Base-by-base conservation (phyloP, 2,888 invertebrate species). In the Xanthorhoe designata region DNA sequence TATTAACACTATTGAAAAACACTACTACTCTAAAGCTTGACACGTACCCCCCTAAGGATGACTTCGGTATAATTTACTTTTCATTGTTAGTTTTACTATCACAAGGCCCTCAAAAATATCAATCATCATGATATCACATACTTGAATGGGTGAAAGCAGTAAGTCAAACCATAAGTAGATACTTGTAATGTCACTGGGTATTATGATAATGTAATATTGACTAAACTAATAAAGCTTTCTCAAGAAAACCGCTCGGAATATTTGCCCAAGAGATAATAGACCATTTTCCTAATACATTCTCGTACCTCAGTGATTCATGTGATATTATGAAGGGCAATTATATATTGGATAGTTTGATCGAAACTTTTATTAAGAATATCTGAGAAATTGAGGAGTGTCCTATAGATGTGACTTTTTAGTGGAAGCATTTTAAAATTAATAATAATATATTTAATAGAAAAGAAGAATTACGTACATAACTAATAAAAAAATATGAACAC, bases 161-260 rank as follows among this genome's bases (percentile, higher is more conserved):
- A 13, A 42, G 42, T 56, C 38, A 56, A 42, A 56, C 19, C 38
- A 49, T 55, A 55, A 55, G 18, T 47, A 51, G 24, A 13, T 24
- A 63, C 56, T 63, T 56, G 19, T 60, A 56, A 53, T 61, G 57
- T 57, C 61, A 56, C 17, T 19, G 49, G 49, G 60, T 53, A 64
- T 68, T 61, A 68, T 64, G 64, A 50, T 68, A 68, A 68, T 68
- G 56, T 67, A 62, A 65, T 62, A 68, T 65, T 62, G 59, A 68
- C 65, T 61, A 60, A 67, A 60, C 59, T 56, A 59, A 67, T 63
- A 67, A 60, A 57, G 53, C 60, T 67, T 67, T 53, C 58, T 18
- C 53, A 67, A 60, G 67, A 57, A 63, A 64, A 57, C 57, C 52
- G 50, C 60, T 68, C 32, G 53, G 64, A 57, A 53, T 60, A 67